A percentile compares a stretch with the other conserved stretches of the same genome.
phyloP scores from a whole-genome alignment of 1,140 invertebrate species.

The Centruroides vittatus region DNA sequence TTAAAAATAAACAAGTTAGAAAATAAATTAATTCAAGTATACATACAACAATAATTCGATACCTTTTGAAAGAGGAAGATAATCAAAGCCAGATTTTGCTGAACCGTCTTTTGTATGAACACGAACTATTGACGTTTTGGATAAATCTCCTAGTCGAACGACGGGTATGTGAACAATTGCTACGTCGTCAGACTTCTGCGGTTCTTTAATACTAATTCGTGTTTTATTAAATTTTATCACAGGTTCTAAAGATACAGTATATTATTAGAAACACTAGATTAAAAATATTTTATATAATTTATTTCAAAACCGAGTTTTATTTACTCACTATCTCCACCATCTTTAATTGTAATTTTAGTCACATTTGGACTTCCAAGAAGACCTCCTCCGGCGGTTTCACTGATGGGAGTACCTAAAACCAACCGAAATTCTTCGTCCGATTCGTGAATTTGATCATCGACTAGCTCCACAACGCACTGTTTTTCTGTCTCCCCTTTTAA shows the following conservation, averaged over 20 bases:
- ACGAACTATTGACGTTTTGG: constrained; percentile 26
- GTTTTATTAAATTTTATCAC: constrained; percentile 26
- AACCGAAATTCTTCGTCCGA: constrained; percentile 27
- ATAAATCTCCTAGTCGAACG: constrained; percentile 29
- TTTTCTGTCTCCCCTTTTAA: constrained; percentile 27
- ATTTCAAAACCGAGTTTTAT: neutral
- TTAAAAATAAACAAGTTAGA: neutral
- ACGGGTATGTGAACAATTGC: constrained; percentile 26
- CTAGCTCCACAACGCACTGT: constrained; percentile 25
- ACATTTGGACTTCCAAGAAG: constrained; percentile 23
- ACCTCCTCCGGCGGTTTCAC: constrained; percentile 22
- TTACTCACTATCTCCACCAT: constrained; percentile 29
- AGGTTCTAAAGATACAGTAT: constrained; percentile 21
- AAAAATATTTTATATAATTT: no score
- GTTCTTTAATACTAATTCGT: constrained; percentile 28
- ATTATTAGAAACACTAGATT: no score
- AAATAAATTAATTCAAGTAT: neutral
- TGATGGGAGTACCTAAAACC: constrained; percentile 26
- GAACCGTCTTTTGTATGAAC: constrained; percentile 33
- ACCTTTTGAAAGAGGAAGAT: constrained; percentile 30
- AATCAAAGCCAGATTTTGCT: constrained; percentile 31
- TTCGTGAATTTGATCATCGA: constrained; percentile 27
- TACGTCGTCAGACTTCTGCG: constrained; percentile 24
- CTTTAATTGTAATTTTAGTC: constrained; percentile 26
- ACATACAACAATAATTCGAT: neutral